Conservation (phyloP, 2,888 invertebrate species). For the Octonoba sinensis region DNA sequence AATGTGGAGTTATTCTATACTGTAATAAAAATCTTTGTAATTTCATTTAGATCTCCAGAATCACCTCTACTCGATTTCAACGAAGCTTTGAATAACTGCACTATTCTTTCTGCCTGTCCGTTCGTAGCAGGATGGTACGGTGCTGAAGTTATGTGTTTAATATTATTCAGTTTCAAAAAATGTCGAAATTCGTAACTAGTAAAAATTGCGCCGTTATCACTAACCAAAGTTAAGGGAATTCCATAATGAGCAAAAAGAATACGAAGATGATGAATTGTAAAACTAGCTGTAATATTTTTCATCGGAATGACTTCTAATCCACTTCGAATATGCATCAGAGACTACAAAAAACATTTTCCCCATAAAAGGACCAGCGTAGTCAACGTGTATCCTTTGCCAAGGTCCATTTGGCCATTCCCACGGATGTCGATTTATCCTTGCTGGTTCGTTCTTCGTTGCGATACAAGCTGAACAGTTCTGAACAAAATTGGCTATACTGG, state of each 20-base stretch:
- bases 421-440: constrained; percentile 47
- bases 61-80: constrained; percentile 44
- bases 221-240: constrained; percentile 39
- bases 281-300: constrained; percentile 24
- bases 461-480: constrained; percentile 45
- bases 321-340: constrained; percentile 71
- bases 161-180: constrained; percentile 63
- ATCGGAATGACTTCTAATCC: constrained; percentile 66
- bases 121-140: constrained; percentile 67
- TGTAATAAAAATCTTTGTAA: constrained; percentile 47
- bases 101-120: constrained; percentile 67
- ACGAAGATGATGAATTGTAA: constrained; percentile 29
- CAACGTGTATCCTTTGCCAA: constrained; percentile 71
- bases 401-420: constrained; percentile 62
- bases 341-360: constrained; percentile 69
- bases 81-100: constrained; percentile 56
- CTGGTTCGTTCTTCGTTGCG: constrained; percentile 42
- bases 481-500: constrained; percentile 40
- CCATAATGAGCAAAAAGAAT: constrained; percentile 46
- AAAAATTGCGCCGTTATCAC: constrained; percentile 50
- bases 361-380: constrained; percentile 71
- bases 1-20: constrained; percentile 44
- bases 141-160: constrained; percentile 60
- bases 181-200: constrained; percentile 25
- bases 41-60: constrained; percentile 47